A percentile compares a stretch with the other conserved stretches of the same genome.
phyloP scores from a whole-genome alignment of 2,797 vertebrate species.

The Salmo trutta region DNA sequence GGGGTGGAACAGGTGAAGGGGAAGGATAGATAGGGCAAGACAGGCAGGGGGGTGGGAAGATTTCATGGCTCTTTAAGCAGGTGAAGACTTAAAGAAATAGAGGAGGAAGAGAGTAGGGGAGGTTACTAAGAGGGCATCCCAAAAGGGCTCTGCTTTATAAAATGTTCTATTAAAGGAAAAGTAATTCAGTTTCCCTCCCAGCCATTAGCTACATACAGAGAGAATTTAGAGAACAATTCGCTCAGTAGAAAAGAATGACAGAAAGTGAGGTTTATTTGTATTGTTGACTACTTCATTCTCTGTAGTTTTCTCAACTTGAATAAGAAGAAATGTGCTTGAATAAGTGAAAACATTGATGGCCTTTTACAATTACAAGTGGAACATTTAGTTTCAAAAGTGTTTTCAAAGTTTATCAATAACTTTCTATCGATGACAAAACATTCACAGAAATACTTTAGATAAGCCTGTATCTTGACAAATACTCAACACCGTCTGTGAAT shows the following conservation, averaged over 20 bases:
- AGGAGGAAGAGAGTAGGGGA: background rate
- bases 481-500: background rate
- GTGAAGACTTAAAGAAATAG: background rate
- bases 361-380: background rate
- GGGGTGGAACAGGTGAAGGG: background rate
- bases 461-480: background rate
- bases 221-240: background rate
- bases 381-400: background rate
- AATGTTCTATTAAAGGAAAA: constrained; percentile 2
- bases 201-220: background rate
- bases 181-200: background rate
- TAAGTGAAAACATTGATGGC: background rate
- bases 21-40: background rate
- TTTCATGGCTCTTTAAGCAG: background rate
- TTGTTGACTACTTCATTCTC: constrained; percentile 1
- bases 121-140: background rate
- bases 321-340: background rate
- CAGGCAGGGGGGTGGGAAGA: background rate
- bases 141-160: background rate
- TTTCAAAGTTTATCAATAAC: background rate
- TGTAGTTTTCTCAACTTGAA: background rate
- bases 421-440: no score
- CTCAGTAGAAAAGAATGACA: background rate
- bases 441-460: background rate
- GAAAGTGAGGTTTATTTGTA: background rate